These are phyloP conservation scores for Cyclophora albipunctata DNA, from an alignment of 2,888 invertebrate species.

Conservation along the genomic window DNA sequence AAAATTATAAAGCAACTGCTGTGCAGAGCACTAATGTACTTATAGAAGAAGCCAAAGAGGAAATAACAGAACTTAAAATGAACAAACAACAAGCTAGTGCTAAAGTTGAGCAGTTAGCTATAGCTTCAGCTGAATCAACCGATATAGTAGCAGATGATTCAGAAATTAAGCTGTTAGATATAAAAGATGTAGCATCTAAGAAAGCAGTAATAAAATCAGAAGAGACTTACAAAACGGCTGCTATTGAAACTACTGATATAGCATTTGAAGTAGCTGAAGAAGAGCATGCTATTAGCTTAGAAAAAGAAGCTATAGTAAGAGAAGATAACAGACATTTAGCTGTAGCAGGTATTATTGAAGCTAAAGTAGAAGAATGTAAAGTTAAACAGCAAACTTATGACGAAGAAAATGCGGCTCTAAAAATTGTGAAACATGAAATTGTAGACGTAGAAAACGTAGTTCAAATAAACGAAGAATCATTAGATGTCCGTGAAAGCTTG, in stretches of 20 bases:
- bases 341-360: constrained; percentile 18
- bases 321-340: constrained; percentile 11
- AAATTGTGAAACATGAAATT: constrained; percentile 14
- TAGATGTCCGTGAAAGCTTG: constrained; percentile 10
- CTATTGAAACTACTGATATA: constrained; percentile 11
- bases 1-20: constrained; percentile 18
- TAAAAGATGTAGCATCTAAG: constrained; percentile 13
- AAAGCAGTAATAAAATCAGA: constrained; percentile 11
- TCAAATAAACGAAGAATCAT: constrained; percentile 13
- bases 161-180: constrained; percentile 14
- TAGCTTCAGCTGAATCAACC: constrained; percentile 20
- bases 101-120: constrained; percentile 18
- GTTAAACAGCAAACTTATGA: constrained; percentile 7
- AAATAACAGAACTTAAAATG: constrained; percentile 8
- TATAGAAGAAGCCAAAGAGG: constrained; percentile 22
- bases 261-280: constrained; percentile 16
- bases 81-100: constrained; percentile 11
- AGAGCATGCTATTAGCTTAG: constrained; percentile 7
- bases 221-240: constrained; percentile 16
- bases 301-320: constrained; percentile 10
- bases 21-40: constrained; percentile 12
- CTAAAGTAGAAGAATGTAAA: constrained; percentile 15
- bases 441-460: constrained; percentile 7
- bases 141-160: constrained; percentile 15
- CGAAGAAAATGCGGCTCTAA: constrained; percentile 16